Evolutionary conservation across 1,140 invertebrate species (phyloP), one percentile per base, ranked within the genome.

Genomic region (Neotoxoptera formosana): DNA sequence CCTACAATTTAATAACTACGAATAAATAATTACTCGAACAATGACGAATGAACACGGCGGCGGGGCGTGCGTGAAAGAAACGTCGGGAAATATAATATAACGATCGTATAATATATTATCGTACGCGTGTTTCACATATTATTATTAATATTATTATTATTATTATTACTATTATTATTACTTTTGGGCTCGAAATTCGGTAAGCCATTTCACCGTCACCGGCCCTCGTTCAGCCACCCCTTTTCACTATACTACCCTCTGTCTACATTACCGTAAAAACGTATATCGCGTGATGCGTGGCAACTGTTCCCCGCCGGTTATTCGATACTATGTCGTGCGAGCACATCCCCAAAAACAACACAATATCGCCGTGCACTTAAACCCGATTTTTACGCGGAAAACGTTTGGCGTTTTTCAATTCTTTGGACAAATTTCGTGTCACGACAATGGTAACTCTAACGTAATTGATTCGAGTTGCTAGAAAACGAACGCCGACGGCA

Each of bases 251-350:
- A n/a, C 60, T 76, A 76, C 60, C 60, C 60, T 34, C n/a, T 76
- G 20, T 53, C 9, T 67, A 67, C 60, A 67, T 67, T 67, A n/a
- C 60, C 60, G 14, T 76, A 76, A 76, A 76, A 48, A 47, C 30
- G 86, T 48, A 14, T 84, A 48, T 87, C 45, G 47, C 86, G 86
- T 87, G 86, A 87, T n/a, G n/a, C 30, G 47, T 87, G 47, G 48
- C 83, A 17, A 30, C 23, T 14, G 84, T 47, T 86, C 25, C 84
- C 25, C 14, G 7, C 41, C 84, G 6, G 84, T 84, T 84, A 84
- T 41, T 36, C 36, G 45, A 47, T 86, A 86, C 36, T 3, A 20
- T 47, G 9, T 30, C 36, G 41, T 47, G 25, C 2, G 23, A 23
- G 21, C 25, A 86, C 36, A 86, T 25, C 84, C 84, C 83, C 84